Base-by-base conservation (phyloP, 2,797 vertebrate species). In the Sus cebifrons region DNA sequence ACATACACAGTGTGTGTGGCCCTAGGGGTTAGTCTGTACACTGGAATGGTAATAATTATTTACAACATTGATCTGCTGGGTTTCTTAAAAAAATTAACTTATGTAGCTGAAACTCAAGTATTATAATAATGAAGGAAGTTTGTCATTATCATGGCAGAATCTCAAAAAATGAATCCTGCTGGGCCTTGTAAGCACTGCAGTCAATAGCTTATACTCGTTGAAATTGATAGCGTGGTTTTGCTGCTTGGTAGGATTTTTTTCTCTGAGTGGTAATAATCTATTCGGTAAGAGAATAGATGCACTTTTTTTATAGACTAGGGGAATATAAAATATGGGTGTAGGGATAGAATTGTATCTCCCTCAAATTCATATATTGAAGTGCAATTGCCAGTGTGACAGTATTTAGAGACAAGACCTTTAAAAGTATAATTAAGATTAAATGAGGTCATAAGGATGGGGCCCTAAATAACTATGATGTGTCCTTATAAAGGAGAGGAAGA, bases 301-400 rank as follows among this genome's bases (percentile, higher is more conserved):
- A 67, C 0, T 93, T 96, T 52, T 83, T 9, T 85, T 90, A 75
- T 15, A 77, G 7, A 29, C 13, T 90, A 81, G 96, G 91, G 67
- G 74, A 97, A 97, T 96, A 93, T 94, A 95, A 98, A 98, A 98
- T 97, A 96, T 67, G n/a, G 32, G 17, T 89, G 8, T 85, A 75
- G 21, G 25, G 81, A 92, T 86, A 58, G 11, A 86, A 97, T 36
- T 36, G 36, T 36, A 36, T 36, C 44, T 49, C 44, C 44, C 44
- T 10, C 9, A 49, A 49, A 49, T 49, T 49, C 44, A 49, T 49
- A 49, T 49, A 10, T 49, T 5, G 44, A 49, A 49, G 44, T 20
- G 0, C 74, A 92, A 65, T 15, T 2, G 16, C 10, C 21, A 60
- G 40, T 20, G 14, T 21, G 11, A 70, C 6, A 13, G 2, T 25